Percentiles rank a stretch among this genome's conserved stretches.
Conservation (phyloP, 1,140 invertebrate genomes). For the Saccostrea glomerata region DNA sequence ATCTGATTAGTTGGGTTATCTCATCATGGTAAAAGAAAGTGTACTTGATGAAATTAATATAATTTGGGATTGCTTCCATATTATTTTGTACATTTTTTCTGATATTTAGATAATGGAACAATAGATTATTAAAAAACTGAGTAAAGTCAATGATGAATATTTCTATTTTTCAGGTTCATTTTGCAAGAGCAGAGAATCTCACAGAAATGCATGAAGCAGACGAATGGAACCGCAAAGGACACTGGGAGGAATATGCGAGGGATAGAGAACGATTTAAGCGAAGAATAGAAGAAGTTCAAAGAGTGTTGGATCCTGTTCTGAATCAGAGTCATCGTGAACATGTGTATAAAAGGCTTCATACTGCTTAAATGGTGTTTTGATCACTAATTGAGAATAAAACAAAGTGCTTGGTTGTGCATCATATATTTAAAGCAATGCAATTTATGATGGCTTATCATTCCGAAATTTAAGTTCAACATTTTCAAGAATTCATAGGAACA, state of each 20-base stretch:
- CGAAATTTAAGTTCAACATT: neutral
- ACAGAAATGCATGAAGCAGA: slow-evolving; percentile 43
- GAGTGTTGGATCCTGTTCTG: slow-evolving; percentile 52
- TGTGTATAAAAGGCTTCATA: neutral
- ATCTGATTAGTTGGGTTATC: too few species aligned
- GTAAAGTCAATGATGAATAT: neutral
- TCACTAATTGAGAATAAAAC: neutral
- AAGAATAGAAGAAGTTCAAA: slow-evolving; percentile 55
- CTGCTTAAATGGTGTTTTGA: neutral
- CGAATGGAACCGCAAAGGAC: slow-evolving; percentile 58
- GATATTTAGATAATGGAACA: neutral
- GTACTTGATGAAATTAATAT: neutral
- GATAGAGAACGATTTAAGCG: slow-evolving; percentile 61
- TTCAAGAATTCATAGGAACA: neutral
- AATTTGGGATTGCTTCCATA: too few species aligned
- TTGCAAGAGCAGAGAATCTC: slow-evolving; percentile 55
- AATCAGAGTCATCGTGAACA: slow-evolving; percentile 34
- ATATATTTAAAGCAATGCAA: neutral
- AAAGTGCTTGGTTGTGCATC: neutral
- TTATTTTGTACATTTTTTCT: neutral
- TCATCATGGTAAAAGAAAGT: too few species aligned
- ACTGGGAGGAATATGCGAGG: slow-evolving; percentile 59
- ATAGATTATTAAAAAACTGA: neutral
- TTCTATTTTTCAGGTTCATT: slow-evolving; percentile 59
- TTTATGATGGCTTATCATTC: neutral